Evolutionary conservation across 2,888 invertebrate genomes (phyloP).

Genomic region (Epiblema foenella): DNA sequence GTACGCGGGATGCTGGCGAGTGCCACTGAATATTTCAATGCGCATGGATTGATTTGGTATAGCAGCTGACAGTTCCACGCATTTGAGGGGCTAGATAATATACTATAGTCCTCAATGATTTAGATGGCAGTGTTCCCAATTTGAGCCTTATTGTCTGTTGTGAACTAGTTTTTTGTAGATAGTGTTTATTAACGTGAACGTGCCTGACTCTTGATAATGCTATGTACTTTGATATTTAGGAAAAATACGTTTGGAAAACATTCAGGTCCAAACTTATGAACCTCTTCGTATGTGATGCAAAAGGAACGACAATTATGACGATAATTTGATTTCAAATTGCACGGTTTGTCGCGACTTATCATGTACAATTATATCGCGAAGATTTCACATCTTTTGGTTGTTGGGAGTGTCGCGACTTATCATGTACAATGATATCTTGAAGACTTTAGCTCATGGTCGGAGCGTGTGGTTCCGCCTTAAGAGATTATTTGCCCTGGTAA

Average conservation of each 20-base stretch:
- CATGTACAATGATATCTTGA: too few species aligned
- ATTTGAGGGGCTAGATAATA: background rate
- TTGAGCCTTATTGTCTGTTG: background rate
- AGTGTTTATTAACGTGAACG: background rate
- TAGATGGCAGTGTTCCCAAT: background rate
- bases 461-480: too few species aligned
- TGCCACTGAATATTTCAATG: constrained; percentile 45
- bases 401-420: too few species aligned
- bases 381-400: too few species aligned
- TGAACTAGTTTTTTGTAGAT: background rate
- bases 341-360: too few species aligned
- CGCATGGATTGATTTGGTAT: constrained; percentile 44
- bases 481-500: too few species aligned
- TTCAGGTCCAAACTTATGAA: background rate
- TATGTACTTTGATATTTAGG: background rate
- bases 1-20: constrained; percentile 46
- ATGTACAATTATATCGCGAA: too few species aligned
- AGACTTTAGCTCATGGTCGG: too few species aligned
- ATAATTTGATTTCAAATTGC: too few species aligned
- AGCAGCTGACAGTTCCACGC: constrained; percentile 10
- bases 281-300: too few species aligned
- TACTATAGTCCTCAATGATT: background rate
- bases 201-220: background rate
- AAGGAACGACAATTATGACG: too few species aligned
- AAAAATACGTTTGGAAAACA: background rate